Conservation (phyloP, 2,888 invertebrate species). For the Apamea crenata region DNA sequence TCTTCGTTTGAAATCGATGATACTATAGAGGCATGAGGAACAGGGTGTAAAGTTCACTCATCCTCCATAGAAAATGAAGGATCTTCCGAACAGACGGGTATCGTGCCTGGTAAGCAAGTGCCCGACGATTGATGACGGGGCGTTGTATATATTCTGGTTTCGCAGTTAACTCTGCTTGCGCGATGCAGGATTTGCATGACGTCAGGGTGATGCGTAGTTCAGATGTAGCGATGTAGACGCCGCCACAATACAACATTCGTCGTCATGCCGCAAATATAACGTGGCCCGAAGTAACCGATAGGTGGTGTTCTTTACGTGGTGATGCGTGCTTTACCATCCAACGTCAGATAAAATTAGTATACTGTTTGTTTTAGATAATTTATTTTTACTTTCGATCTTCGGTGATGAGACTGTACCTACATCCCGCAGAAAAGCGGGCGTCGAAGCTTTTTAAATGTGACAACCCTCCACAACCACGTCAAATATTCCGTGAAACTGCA, state of each 20-base stretch:
- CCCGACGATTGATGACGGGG: neutral
- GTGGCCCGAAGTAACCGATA: neutral
- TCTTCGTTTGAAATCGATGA: neutral
- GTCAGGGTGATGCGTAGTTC: no score
- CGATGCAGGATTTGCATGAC: no score
- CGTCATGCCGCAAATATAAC: neutral
- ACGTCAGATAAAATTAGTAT: neutral
- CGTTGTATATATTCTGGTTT: no score
- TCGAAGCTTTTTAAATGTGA: no score
- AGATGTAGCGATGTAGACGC: no score
- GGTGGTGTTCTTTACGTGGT: neutral
- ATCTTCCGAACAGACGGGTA: neutral
- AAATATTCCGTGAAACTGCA: no score
- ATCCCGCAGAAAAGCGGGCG: no score
- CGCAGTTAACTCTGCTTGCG: no score
- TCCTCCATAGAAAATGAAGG: neutral
- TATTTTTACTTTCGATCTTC: neutral
- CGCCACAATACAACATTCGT: neutral
- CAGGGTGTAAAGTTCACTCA: neutral
- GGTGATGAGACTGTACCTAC: no score
- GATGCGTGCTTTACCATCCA: neutral
- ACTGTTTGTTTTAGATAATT: neutral
- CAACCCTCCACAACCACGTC: no score
- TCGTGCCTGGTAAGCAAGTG: neutral
- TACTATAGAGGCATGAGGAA: neutral